phyloP scores from a whole-genome alignment of 2,888 invertebrate species.

The Macrophya annulata region DNA sequence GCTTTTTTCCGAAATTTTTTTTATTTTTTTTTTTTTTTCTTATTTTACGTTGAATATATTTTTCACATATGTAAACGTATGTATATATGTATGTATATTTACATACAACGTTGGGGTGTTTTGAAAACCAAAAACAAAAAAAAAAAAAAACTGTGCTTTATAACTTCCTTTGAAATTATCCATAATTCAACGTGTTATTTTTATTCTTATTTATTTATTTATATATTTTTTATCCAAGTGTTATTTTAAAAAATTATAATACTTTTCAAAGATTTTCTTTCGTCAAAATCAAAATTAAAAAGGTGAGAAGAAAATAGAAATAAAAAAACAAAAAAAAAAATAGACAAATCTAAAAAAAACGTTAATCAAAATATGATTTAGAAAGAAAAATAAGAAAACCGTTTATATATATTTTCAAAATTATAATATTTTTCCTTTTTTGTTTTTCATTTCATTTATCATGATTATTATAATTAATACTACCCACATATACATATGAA shows the following conservation, averaged over 20 bases:
- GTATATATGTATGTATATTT: too few relatives aligned
- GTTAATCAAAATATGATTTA: not conserved
- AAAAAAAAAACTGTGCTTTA: not conserved
- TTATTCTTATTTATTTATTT: not conserved
- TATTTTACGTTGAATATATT: not conserved
- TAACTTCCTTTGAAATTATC: too few relatives aligned
- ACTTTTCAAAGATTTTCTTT: not conserved
- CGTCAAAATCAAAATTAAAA: too few relatives aligned
- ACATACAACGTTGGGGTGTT: not conserved
- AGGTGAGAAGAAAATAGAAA: too few relatives aligned
- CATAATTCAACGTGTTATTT: not conserved
- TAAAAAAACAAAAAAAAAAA: too few relatives aligned
- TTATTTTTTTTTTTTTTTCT: not conserved
- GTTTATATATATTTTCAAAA: not conserved
- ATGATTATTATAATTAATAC: not conserved
- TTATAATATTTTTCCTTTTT: not conserved
- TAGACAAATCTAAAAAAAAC: not conserved
- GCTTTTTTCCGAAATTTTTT: not conserved
- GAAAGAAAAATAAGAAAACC: not conserved
- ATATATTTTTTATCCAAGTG: not conserved
- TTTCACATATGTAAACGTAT: not conserved
- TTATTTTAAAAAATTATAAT: not conserved
- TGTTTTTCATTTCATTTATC: not conserved
- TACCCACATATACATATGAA: not conserved
- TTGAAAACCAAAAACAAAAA: not conserved